Base-by-base conservation (phyloP, 2,113 vertebrate genomes). In the Hemiprocne comata region DNA sequence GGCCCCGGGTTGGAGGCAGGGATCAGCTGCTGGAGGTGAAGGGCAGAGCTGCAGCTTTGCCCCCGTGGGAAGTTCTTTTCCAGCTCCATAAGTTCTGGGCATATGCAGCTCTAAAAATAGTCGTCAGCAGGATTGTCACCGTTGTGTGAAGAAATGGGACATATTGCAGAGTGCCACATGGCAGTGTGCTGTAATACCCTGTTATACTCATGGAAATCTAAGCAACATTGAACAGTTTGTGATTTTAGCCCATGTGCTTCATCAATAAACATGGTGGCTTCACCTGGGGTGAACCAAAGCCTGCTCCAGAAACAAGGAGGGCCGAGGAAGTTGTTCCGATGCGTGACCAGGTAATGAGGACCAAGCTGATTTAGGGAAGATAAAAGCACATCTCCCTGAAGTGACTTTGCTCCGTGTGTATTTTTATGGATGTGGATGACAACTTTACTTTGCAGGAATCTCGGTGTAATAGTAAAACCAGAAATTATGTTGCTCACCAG, bases 181-280 rank as follows among this genome's bases (percentile, higher is more conserved):
- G 73, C 48, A n/a, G 23, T 11, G 2, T 80, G 80, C 67, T 75
- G 42, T 19, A 25, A 44, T 64, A n/a, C 29, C 23, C n/a, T 0
- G 6, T 15, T 33, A 21, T 11, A 31, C 51, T 14, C 33, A 40
- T 24, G 60, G 48, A 64, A 62, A 86, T 77, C 64, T 13, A 87
- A 90, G 90, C 60, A 75, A 78, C 62, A 76, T 20, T 46, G 61
- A 88, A 83, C 86, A 48, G 89, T 13, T 60, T 54, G 29, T 81
- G 55, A 76, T 67, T 91, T 80, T 10, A 33, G 65, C 42, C 10
- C 10, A 84, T 60, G 13, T 34, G 33, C 48, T 82, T 75, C 89
- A 82, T 96, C 23, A 23, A 76, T 89, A 79, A 79, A 51, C 23
- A 3, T 11, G 74, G 34, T 53, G 25, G 57, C 74, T 31, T 60